These are phyloP conservation scores for Drosophila prolongata DNA, from an alignment of 2,888 invertebrate species.

Conservation along the genomic window DNA sequence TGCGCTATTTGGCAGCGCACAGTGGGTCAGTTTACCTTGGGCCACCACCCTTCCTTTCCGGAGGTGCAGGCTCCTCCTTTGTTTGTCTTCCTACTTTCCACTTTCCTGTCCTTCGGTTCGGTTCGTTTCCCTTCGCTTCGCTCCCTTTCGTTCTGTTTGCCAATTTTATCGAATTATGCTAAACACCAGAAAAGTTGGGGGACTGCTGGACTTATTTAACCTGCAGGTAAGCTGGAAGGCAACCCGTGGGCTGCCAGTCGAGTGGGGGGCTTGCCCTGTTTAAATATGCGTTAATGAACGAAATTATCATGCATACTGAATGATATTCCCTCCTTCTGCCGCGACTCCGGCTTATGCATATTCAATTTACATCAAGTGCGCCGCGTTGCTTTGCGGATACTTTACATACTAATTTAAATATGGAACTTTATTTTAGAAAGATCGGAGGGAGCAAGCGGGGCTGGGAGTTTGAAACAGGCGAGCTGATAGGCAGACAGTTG, in stretches of 20 bases:
- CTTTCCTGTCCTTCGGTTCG: constrained; percentile 30
- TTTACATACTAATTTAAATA: constrained; percentile 56
- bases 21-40: constrained; percentile 32
- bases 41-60: constrained; percentile 31
- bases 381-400: constrained; percentile 35
- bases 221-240: constrained; percentile 19
- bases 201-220: constrained; percentile 31
- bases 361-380: constrained; percentile 59
- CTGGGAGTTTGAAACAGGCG: constrained; percentile 5
- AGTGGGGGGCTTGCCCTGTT: constrained; percentile 40
- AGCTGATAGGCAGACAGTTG: constrained; percentile 34
- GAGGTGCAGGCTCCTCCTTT: constrained; percentile 22
- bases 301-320: constrained; percentile 74
- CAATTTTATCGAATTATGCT: constrained; percentile 73
- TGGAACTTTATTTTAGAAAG: constrained; percentile 35
- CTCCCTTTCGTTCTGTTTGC: constrained; percentile 42
- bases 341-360: constrained; percentile 52
- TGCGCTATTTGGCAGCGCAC: constrained; percentile 51
- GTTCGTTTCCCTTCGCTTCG: constrained; percentile 6
- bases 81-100: constrained; percentile 48
- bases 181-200: constrained; percentile 41
- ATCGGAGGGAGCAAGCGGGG: constrained; percentile 3
- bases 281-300: constrained; percentile 76
- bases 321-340: constrained; percentile 31
- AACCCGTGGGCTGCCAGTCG: constrained; percentile 7